Evolutionary conservation across 2,797 vertebrate species (phyloP), one percentile per base, ranked within the genome.

Genomic region (Columba guinea): DNA sequence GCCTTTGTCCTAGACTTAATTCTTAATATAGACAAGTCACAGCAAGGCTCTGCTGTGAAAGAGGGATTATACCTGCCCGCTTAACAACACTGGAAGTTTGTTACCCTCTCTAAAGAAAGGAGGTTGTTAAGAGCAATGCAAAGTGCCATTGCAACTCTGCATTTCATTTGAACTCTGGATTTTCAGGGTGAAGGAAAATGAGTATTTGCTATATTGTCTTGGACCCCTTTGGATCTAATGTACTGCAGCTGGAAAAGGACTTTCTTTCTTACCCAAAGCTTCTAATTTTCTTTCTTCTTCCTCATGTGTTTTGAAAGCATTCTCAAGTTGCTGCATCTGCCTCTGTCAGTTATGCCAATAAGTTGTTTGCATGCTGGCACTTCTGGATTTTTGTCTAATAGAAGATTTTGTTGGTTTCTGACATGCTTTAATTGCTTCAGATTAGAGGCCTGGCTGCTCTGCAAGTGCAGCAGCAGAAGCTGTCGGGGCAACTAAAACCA

Each of bases 401-500:
- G 2, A 39, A 12, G 0, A 8, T 35, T 44, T 88, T 69, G 86
- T 77, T 11, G 14, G 5, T 84, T 80, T 89, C 58, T 94, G 62
- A 51, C 59, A 41, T 19, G 35, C 51, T 32, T 88, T 76, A 58
- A 41, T 87, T 86, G 84, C 56, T 80, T 73, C 48, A 53, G 78
- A 76, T 53, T 48, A 89, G 68, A 88, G 59, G 82, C 48, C 94
- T 90, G 30, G 10, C 53, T 93, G 48, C 58, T 91, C 46, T 86
- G 19, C 35, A 22, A 24, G 4, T 21, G 41, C 74, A 93, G 87
- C 41, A 71, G 39, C 85, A 96, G 89, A 93, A 75, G 39, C 44
- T 13, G 6, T 34, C 53, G 26, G 91, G 73, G 37, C 79, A 96
- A 52, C 84, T 94, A 96, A 96, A 96, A 56, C 49, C 59, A 73